Percentiles rank a stretch among this genome's conserved stretches.
These are phyloP conservation scores for Noctua comes DNA, from an alignment of 2,888 invertebrate species.

Conservation along the genomic window DNA sequence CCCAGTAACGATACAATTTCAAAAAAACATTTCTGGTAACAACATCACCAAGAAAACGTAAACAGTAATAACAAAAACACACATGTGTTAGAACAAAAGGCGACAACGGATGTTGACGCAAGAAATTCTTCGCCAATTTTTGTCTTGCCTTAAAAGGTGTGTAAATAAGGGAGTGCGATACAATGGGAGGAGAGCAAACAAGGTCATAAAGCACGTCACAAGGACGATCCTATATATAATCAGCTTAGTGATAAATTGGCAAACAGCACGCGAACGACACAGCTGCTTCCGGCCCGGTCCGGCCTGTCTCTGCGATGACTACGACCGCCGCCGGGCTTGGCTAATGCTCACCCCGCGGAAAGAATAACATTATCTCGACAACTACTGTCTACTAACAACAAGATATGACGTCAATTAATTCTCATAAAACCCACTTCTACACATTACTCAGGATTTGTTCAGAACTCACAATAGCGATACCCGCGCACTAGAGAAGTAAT, in stretches of 20 bases:
- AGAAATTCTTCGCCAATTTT: slow-evolving; percentile 67
- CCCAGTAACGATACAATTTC: slow-evolving; percentile 7
- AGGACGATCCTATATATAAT: slow-evolving; percentile 89
- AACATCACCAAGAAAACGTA: slow-evolving; percentile 47
- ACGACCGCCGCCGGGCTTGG: slow-evolving; percentile 44
- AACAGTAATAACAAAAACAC: slow-evolving; percentile 54
- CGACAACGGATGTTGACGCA: slow-evolving; percentile 66
- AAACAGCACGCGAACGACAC: slow-evolving; percentile 89
- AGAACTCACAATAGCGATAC: slow-evolving; percentile 54
- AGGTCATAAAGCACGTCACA: slow-evolving; percentile 88
- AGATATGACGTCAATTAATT: slow-evolving; percentile 41
- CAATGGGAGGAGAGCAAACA: slow-evolving; percentile 85
- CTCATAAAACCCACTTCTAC: slow-evolving; percentile 30
- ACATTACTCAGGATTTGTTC: slow-evolving; percentile 49
- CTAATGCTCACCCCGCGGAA: slow-evolving; percentile 56
- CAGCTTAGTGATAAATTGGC: slow-evolving; percentile 90
- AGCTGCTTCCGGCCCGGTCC: slow-evolving; percentile 84
- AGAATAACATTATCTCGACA: slow-evolving; percentile 55
- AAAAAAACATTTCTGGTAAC: slow-evolving; percentile 30
- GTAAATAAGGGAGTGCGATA: slow-evolving; percentile 85
- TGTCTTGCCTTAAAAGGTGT: slow-evolving; percentile 79
- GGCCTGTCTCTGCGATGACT: slow-evolving; percentile 50
- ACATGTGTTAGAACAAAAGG: slow-evolving; percentile 50
- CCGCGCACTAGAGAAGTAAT: slow-evolving; percentile 55
- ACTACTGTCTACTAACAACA: slow-evolving; percentile 37